Evolutionary conservation across 2,888 invertebrate genomes (phyloP), one percentile per base, ranked within the genome.

Genomic region (Heliconius hortense): DNA sequence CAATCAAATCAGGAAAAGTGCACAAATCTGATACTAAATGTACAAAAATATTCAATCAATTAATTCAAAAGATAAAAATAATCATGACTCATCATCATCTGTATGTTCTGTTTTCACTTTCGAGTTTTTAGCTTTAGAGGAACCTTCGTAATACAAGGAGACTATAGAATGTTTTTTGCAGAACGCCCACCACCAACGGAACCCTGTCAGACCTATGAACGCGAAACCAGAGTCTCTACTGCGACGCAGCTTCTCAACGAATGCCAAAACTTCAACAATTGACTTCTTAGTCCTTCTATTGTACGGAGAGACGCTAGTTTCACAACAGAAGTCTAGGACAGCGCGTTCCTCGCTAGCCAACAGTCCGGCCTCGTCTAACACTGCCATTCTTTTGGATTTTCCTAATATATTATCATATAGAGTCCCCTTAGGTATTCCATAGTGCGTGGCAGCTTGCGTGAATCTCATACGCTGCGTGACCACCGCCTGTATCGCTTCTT

Each of bases 171-270:
- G 96, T 84, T 96, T 96, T 89, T 96, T 96, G 90, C 96, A 96
- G 84, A 97, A 97, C 0, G 96, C 96, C 97, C 97, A 97, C 97
- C 97, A 97, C 97, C 97, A 97, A 21, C 96, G 90, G 83, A 96
- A 97, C 0, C 96, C 96, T 31, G 95, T 95, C n/a, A 96, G 91
- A n/a, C 96, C 96, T 75, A 95, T 94, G 83, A 96, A 96, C 78
- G 94, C 89, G 85, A 96, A 96, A 79, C 92, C 94, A 4, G 96
- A 96, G 77, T 96, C 96, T 78, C 95, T 91, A 59, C 73, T 81
- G 62, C 84, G 91, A 81, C 95, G 91, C 76, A 97, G 85, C 81
- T 95, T 95, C 83, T 96, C 95, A n/a, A 96, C 96, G 83, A 95
- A 96, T 69, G 92, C 90, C 63, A 96, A 85, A 21, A 97, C 95